Conservation (phyloP, 2,797 vertebrate genomes). For the Sebastolobus alascanus region DNA sequence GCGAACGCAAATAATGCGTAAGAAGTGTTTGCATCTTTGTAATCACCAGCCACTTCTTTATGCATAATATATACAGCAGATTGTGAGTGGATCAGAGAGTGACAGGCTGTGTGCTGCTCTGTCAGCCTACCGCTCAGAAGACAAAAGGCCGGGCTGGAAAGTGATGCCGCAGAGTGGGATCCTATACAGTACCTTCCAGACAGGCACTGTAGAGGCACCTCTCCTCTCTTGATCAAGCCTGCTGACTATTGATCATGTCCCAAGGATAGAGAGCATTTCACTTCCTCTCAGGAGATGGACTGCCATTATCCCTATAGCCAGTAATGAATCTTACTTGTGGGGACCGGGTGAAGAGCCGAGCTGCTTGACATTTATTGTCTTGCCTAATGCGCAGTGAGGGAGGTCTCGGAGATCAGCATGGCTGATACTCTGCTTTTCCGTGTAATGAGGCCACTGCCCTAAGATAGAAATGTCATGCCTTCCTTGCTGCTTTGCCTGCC, state of each 20-base stretch:
- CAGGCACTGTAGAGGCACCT: constrained; percentile 50
- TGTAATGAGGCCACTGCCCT: constrained; percentile 69
- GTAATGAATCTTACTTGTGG: constrained; percentile 84
- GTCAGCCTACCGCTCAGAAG: constrained; percentile 24
- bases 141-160: constrained; percentile 30
- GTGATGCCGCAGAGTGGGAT: constrained; percentile 29
- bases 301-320: constrained; percentile 77
- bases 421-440: constrained; percentile 68
- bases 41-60: constrained; percentile 38
- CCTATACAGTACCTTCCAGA: constrained; percentile 44
- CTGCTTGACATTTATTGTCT: constrained; percentile 86
- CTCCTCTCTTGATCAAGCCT: constrained; percentile 68
- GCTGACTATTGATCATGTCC: constrained; percentile 83
- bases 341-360: constrained; percentile 71
- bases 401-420: constrained; percentile 73
- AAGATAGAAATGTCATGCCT: constrained; percentile 48
- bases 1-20: constrained; percentile 42
- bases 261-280: constrained; percentile 77
- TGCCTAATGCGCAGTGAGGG: constrained; percentile 76
- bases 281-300: constrained; percentile 81
- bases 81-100: constrained; percentile 23
- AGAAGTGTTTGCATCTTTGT: constrained; percentile 47
- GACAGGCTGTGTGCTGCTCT: constrained; percentile 31
- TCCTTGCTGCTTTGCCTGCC: constrained; percentile 28
- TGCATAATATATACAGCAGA: constrained; percentile 31